Base-by-base conservation (phyloP, 1,140 invertebrate genomes). In the Tachypleus tridentatus region DNA sequence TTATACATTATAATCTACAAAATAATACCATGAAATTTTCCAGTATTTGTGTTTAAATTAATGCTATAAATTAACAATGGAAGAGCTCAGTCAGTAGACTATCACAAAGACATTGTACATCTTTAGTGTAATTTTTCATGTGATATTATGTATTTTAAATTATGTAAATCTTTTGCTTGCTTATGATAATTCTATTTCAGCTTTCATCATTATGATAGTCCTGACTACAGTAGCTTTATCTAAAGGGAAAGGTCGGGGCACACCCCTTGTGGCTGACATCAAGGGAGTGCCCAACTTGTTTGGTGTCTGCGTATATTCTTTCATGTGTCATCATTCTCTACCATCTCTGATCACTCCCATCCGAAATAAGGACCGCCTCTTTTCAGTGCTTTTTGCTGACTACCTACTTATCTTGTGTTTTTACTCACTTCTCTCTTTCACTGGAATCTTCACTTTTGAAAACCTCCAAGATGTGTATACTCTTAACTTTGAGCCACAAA, bases 241-340 rank as follows among this genome's bases (percentile, higher is more conserved):
- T 1, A 49, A 65, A 52, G 77, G 84, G 56, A 84, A 88, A 52
- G 80, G 84, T 10, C 80, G 85, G 75, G 89, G 87, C 11, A 78
- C 83, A 62, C 91, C 92, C 3, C 75, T 78, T 3, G 74, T 82
- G 4, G 83, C 84, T 8, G 84, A 87, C 74, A 73, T 91, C 51
- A 76, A 79, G 11, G 81, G 79, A 67, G 63, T 80, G 48, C 93
- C 94, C 10, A 86, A 87, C 66, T 79, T 99, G 50, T 96, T 98
- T 77, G 97, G 97, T 49, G 89, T 93, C n/a, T 96, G 93, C 75
- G 88, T 98, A 10, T 99, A 99, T 76, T 95, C 94, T 8, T 99
- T 99, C 79, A 99, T 99, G 97, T 99, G 97, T 73, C 97, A 99
- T 75, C 97, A 99, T 78, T 97, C 93, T 0, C 77, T 99, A 29